Evolutionary conservation across 2,797 vertebrate species (phyloP).

Genomic region (Microtus obscurus): DNA sequence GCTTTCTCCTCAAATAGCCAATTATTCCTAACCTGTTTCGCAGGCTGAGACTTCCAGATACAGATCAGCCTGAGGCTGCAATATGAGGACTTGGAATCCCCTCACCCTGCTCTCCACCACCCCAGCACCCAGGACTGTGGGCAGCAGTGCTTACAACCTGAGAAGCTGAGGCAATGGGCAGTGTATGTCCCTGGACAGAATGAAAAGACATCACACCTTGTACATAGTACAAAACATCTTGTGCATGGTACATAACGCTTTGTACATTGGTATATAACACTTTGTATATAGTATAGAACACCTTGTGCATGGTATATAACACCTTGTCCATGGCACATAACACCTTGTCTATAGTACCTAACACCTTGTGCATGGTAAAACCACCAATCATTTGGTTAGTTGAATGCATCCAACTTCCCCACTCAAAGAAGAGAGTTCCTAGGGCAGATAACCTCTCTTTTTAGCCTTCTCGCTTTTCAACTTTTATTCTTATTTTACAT

Average conservation of each 20-base stretch:
- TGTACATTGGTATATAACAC: no score
- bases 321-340: no score
- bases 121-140: background rate
- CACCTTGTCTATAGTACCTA: no score
- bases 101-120: background rate
- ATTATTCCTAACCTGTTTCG: background rate
- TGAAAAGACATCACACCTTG: background rate
- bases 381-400: background rate
- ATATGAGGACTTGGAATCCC: background rate
- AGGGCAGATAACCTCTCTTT: background rate
- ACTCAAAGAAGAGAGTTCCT: slow-evolving; percentile 75
- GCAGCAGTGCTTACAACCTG: background rate
- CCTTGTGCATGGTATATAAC: no score
- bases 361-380: background rate
- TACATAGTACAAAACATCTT: background rate
- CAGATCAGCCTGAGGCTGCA: background rate
- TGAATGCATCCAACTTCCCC: background rate
- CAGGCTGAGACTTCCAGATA: background rate
- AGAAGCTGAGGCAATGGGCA: background rate
- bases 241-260: no score
- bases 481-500: background rate
- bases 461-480: background rate
- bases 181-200: background rate
- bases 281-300: no score
- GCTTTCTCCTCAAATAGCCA: background rate